Evolutionary conservation across 2,888 invertebrate species (phyloP), one percentile per base, ranked within the genome.

Genomic region (Plusia festucae): DNA sequence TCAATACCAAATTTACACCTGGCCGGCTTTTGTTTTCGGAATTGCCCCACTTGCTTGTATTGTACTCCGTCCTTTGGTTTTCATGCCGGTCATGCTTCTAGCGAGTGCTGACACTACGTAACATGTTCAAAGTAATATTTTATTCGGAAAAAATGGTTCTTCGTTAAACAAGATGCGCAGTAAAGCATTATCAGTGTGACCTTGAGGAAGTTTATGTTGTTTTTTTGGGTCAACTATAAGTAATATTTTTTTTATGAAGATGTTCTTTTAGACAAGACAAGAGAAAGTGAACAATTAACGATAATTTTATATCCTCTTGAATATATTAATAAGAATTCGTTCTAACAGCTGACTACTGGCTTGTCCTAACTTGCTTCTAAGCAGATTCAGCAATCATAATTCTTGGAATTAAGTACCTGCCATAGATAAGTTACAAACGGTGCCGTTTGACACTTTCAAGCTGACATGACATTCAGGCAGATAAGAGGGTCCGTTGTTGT

Each of bases 171-270:
- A 34, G 18, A 16, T 30, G 46, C 40, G 18, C 22, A 49, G 13
- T n/a, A 16, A 65, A 52, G 27, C 32, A 51, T 57, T 72, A 60
- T 63, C 53, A 63, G 8, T 46, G 24, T 49, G 46, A 73, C 73
- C 68, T 68, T 73, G 59, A 55, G 16, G 20, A 51, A 55, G 58
- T 60, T 68, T 55, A 51, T 59, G 61, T 53, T 65, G 58, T 65
- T 73, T 59, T 67, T 71, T 68, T 68, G 61, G 65, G 64, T 65
- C 64, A 65, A 57, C 59, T 60, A 51, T 27, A 53, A 40, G 0
- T 54, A 18, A 59, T 44, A 51, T 49, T 18, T 27, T 70, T 9
- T 58, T 56, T 56, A 71, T 16, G 40, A 56, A 56, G n/a, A 24
- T 34, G 15, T 16, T 44, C 16, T 58, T 6, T 30, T 30, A 22